A percentile compares a stretch with the other conserved stretches of the same genome.
phyloP scores from a whole-genome alignment of 2,888 invertebrate genomes.

The Chironomus riparius region DNA sequence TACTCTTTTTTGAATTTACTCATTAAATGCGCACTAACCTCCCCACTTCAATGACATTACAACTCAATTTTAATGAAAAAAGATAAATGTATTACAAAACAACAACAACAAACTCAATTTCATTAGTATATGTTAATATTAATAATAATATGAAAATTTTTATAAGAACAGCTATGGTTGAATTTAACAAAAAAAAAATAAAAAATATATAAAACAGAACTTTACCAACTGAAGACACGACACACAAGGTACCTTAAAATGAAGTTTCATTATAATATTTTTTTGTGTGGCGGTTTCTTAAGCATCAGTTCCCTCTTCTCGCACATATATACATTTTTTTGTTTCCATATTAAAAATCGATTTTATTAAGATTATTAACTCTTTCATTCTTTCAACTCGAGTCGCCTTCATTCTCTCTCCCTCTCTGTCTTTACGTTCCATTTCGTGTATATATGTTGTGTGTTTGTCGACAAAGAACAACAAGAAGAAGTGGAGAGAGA shows the following conservation, averaged over 20 bases:
- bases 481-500: background rate
- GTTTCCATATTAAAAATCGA: slow-evolving; percentile 25
- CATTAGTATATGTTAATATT: too few relatives aligned
- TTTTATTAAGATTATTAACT: slow-evolving; percentile 21
- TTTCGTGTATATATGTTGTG: background rate
- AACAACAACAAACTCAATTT: too few relatives aligned
- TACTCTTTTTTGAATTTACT: too few relatives aligned
- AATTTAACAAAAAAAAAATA: background rate
- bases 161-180: too few relatives aligned
- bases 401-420: too few relatives aligned
- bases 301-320: background rate
- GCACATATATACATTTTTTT: background rate
- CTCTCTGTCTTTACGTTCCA: background rate
- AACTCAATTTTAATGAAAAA: too few relatives aligned
- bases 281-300: slow-evolving; percentile 7
- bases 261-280: background rate
- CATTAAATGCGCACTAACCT: too few relatives aligned
- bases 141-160: too few relatives aligned
- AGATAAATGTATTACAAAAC: too few relatives aligned
- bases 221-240: background rate
- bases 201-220: background rate
- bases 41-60: too few relatives aligned
- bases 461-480: background rate
- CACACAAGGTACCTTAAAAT: slow-evolving; percentile 4
- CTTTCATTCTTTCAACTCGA: background rate